Percentiles rank a stretch among this genome's conserved stretches.
Conservation (phyloP, 2,113 vertebrate genomes). For the Labrus mixtus region DNA sequence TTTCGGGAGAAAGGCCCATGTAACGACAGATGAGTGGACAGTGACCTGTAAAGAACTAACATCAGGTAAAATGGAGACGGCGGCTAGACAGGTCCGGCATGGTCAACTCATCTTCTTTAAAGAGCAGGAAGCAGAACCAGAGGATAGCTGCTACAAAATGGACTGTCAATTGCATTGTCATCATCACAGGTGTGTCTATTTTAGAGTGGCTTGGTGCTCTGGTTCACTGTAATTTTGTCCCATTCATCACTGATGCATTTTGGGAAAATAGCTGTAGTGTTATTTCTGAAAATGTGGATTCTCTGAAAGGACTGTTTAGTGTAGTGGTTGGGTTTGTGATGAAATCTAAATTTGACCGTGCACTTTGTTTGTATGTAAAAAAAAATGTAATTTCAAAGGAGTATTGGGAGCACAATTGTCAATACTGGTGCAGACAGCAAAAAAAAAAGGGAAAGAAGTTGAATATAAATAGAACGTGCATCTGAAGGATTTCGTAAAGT, state of each 20-base stretch:
- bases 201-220: constrained; percentile 37
- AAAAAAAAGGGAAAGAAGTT: neutral
- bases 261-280: constrained; percentile 28
- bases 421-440: neutral
- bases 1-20: constrained; percentile 74
- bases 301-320: constrained; percentile 23
- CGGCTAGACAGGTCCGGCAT: constrained; percentile 61
- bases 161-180: constrained; percentile 45
- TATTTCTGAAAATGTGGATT: constrained; percentile 41
- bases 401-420: neutral
- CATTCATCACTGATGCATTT: constrained; percentile 66
- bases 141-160: constrained; percentile 47
- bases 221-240: constrained; percentile 58
- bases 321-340: constrained; percentile 6
- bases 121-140: constrained; percentile 45
- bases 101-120: constrained; percentile 64
- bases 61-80: constrained; percentile 55
- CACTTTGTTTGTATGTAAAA: constrained; percentile 7
- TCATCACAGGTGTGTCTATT: constrained; percentile 57
- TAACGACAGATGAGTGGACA: constrained; percentile 78
- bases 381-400: neutral
- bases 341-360: constrained; percentile 28
- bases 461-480: constrained; percentile 5
- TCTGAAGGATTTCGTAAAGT: constrained; percentile 24
- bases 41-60: constrained; percentile 65